Evolutionary conservation across 2,797 vertebrate genomes (phyloP).

Genomic region (Menidia menidia): DNA sequence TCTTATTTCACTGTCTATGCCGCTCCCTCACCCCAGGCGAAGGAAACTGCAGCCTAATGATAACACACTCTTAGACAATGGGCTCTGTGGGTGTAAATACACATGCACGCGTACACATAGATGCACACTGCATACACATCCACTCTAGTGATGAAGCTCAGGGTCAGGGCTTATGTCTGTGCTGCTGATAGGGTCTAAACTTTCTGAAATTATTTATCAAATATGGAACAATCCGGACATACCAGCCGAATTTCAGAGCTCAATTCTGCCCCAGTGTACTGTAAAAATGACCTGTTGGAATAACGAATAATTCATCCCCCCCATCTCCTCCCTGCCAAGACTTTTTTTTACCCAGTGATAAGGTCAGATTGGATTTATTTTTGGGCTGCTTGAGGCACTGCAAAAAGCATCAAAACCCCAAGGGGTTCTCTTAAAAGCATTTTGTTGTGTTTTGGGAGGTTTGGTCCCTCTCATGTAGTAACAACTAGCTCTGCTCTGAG

Average conservation of each 20-base stretch:
- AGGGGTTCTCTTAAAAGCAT: constrained; percentile 59
- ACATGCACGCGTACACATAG: constrained; percentile 35
- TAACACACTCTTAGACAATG: constrained; percentile 81
- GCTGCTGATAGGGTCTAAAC: constrained; percentile 66
- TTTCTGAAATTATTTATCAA: constrained; percentile 71
- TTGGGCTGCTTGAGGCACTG: constrained; percentile 35
- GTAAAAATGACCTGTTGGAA: constrained; percentile 55
- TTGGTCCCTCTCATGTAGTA: constrained; percentile 13
- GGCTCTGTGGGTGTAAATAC: constrained; percentile 61
- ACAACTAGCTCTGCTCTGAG: constrained; percentile 5
- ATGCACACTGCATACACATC: constrained; percentile 34
- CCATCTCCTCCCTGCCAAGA: constrained; percentile 35
- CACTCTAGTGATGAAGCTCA: constrained; percentile 40
- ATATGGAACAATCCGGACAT: constrained; percentile 76
- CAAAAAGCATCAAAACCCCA: constrained; percentile 32
- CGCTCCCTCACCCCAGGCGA: constrained; percentile 37
- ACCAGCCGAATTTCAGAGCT: constrained; percentile 53
- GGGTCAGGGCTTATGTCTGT: constrained; percentile 63
- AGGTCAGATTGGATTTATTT: constrained; percentile 69
- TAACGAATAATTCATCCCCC: constrained; percentile 30
- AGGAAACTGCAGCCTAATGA: constrained; percentile 85
- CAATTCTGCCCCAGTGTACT: constrained; percentile 6
- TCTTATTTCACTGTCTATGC: constrained; percentile 49
- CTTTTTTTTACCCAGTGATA: constrained; percentile 56
- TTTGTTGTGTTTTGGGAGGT: constrained; percentile 47